phyloP scores from a whole-genome alignment of 2,797 vertebrate species.

The Enteromius argenteus region DNA sequence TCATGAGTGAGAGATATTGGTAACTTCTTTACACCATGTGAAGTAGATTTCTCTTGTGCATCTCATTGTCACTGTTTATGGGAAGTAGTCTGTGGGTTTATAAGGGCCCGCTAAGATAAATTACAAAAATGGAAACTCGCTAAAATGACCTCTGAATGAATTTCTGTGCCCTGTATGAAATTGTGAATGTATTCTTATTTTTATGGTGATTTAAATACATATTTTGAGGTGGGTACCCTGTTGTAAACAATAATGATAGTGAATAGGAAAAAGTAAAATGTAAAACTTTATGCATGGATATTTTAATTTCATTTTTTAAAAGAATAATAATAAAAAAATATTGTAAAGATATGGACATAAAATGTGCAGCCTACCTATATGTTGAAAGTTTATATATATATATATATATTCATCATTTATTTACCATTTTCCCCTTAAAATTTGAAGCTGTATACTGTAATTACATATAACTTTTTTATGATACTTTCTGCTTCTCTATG shows the following conservation, averaged over 20 bases:
- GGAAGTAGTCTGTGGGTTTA: background rate
- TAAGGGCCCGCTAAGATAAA: background rate
- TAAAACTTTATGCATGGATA: background rate
- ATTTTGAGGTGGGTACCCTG: background rate
- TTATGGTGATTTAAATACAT: background rate
- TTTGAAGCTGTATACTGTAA: background rate
- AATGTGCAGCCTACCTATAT: background rate
- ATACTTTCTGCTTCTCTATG: background rate
- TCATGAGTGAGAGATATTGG: constrained; percentile 52
- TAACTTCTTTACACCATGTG: constrained; percentile 64
- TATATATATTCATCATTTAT: background rate
- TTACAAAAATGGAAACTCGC: background rate
- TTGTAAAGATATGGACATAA: too few species aligned
- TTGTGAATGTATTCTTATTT: background rate
- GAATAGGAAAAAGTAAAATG: background rate
- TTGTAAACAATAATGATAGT: background rate
- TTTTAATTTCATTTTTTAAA: background rate
- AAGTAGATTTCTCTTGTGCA: background rate
- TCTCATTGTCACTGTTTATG: constrained; percentile 18
- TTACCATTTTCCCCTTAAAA: background rate
- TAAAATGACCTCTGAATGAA: background rate
- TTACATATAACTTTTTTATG: background rate
- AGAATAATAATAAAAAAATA: background rate
- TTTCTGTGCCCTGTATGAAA: background rate
- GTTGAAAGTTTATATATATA: background rate